phyloP scores from a whole-genome alignment of 2,888 invertebrate genomes.

The Diloba caeruleocephala region DNA sequence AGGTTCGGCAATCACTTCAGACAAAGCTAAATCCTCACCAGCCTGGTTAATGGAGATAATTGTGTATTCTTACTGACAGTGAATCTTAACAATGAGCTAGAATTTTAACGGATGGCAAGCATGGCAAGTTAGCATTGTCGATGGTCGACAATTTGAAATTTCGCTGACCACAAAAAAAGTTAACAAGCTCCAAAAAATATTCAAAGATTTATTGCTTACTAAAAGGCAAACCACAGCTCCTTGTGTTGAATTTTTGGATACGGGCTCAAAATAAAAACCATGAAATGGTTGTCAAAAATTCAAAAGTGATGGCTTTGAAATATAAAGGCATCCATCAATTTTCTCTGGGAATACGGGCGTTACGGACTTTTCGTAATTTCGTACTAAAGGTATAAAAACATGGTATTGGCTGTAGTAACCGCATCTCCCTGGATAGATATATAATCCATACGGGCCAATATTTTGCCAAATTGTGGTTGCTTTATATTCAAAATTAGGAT shows the following conservation, averaged over 20 bases:
- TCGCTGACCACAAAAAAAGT: constrained; percentile 24
- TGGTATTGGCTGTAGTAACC: constrained; percentile 49
- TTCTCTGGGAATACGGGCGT: constrained; percentile 33
- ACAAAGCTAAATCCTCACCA: too few species aligned
- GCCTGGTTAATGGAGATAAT: too few species aligned
- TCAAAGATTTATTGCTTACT: constrained; percentile 20
- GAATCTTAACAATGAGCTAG: too few species aligned
- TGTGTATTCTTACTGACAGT: too few species aligned
- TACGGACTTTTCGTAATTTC: constrained; percentile 21
- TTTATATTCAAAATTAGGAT: constrained; percentile 3
- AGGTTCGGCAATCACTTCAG: too few species aligned
- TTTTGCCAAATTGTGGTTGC: constrained; percentile 49
- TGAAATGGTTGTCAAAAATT: constrained; percentile 10
- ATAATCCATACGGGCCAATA: constrained; percentile 74
- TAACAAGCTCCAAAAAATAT: constrained; percentile 11
- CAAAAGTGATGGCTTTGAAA: too few species aligned
- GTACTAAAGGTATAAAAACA: constrained; percentile 28
- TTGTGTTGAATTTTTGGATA: constrained; percentile 48
- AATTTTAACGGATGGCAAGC: neutral
- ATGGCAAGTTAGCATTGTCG: neutral
- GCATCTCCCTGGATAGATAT: constrained; percentile 75
- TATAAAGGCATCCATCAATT: constrained; percentile 11
- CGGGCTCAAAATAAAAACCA: constrained; percentile 34
- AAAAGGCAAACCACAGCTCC: constrained; percentile 51
- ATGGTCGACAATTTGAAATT: constrained; percentile 17